phyloP scores from a whole-genome alignment of 2,797 vertebrate genomes.

The Saxicola maurus region DNA sequence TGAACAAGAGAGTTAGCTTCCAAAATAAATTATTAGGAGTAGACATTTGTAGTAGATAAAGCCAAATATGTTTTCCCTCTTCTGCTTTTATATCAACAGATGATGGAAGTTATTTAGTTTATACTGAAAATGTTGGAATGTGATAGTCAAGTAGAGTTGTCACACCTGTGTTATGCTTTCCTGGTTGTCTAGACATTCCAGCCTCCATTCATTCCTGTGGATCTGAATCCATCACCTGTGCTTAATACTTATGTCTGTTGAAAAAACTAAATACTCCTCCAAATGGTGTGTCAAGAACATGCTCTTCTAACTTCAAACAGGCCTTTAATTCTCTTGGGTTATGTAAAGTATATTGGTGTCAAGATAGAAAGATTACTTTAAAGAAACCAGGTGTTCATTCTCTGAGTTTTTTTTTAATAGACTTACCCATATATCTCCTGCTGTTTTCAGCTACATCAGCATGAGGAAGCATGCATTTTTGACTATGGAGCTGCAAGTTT shows the following conservation, averaged over 20 bases:
- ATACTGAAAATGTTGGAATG: slow-evolving; percentile 54
- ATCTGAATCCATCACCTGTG: slow-evolving; percentile 52
- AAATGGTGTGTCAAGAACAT: slow-evolving; percentile 44
- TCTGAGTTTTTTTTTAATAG: not conserved
- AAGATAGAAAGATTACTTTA: slow-evolving; percentile 51
- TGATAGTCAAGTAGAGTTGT: slow-evolving; percentile 38
- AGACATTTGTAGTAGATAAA: slow-evolving; percentile 45
- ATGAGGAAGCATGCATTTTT: not conserved
- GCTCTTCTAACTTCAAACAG: slow-evolving; percentile 55
- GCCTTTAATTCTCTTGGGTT: slow-evolving; percentile 36
- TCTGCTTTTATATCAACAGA: slow-evolving; percentile 53
- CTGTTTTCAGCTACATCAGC: not conserved
- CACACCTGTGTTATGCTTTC: slow-evolving; percentile 64
- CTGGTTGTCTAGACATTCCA: slow-evolving; percentile 60
- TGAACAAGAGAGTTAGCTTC: slow-evolving; percentile 11
- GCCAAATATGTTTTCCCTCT: slow-evolving; percentile 49
- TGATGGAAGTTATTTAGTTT: slow-evolving; percentile 51
- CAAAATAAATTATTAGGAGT: slow-evolving; percentile 49
- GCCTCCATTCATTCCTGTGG: slow-evolving; percentile 35
- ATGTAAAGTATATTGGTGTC: slow-evolving; percentile 38
- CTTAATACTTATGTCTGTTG: slow-evolving; percentile 32
- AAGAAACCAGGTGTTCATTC: slow-evolving; percentile 48
- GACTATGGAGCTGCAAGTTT: not conserved
- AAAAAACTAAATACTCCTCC: slow-evolving; percentile 44
- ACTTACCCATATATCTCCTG: not conserved